These are phyloP conservation scores for Acanthosepion lycidas DNA, from an alignment of 2,888 invertebrate genomes.

Conservation along the genomic window DNA sequence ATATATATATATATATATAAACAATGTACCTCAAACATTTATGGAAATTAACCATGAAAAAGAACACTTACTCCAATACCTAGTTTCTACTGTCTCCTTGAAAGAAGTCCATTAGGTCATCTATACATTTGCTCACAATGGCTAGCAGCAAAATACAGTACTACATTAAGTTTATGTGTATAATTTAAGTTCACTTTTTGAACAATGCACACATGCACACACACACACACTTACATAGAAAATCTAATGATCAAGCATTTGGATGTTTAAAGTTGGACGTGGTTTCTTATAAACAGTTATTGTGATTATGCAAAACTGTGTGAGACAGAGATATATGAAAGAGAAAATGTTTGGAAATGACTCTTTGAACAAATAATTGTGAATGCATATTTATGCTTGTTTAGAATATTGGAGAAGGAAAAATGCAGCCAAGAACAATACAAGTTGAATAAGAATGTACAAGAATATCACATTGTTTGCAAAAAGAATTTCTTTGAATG, in stretches of 20 bases:
- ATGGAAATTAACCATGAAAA: too few species aligned
- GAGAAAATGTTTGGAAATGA: not conserved
- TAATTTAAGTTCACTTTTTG: too few species aligned
- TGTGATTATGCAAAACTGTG: slow-evolving; percentile 12
- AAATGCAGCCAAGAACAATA: not conserved
- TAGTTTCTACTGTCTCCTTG: too few species aligned
- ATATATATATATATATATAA: not conserved
- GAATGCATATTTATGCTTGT: not conserved
- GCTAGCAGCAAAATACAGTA: too few species aligned
- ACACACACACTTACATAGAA: not conserved
- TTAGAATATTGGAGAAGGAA: not conserved
- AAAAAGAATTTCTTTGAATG: not conserved
- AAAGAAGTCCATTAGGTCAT: too few species aligned
- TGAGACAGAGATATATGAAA: not conserved
- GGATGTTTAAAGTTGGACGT: slow-evolving; percentile 11
- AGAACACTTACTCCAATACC: too few species aligned
- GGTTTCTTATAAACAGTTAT: not conserved
- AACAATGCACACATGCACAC: not conserved
- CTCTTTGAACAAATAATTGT: slow-evolving; percentile 9
- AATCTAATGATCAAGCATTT: not conserved
- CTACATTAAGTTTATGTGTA: too few species aligned
- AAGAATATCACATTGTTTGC: not conserved
- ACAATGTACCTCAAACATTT: too few species aligned
- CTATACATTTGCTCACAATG: too few species aligned
- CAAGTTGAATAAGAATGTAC: not conserved